Evolutionary conservation across 2,113 vertebrate species (phyloP), one percentile per base, ranked within the genome.

Genomic region (Sorex fumeus): DNA sequence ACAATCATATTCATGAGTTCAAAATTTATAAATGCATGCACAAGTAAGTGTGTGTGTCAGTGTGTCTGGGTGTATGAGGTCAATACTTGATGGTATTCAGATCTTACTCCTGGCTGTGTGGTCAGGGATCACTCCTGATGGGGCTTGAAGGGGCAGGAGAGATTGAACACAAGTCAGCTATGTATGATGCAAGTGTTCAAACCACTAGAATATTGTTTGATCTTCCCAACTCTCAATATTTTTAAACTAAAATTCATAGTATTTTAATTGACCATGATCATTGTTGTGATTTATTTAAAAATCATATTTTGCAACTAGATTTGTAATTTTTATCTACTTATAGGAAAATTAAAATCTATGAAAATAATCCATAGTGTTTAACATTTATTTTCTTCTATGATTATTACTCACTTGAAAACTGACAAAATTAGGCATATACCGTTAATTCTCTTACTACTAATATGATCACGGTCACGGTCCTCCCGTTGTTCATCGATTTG

Each of bases 351-450:
- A 62, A 84, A 78, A 64, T 27, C 2, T 3, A 67, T 40, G 12
- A 13, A 79, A 84, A 34, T 84, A 64, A 75, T 57, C 25, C 6
- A 72, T 4, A 11, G 0, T 36, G 2, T 80, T 90, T 85, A 28
- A 13, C 0, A 28, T 47, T 53, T 84, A 47, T 77, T 43, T 8
- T 18, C 23, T 79, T 95, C 75, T 82, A 91, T 57, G 81, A 89
- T 70, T 43, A 66, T 69, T 4, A 15, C 5, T 78, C 69, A 88
- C 91, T 50, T 70, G 84, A 6, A 62, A 62, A 62, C 81, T 77
- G 78, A 88, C 2, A 72, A 57, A n/a, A 9, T 76, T n/a, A 76
- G 8, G 66, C 21, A 79, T 60, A 62, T 64, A 23, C 10, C 36
- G 78, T 85, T 92, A 16, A n/a, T 0, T 62, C 36, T 75, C 0